Conservation (phyloP, 2,797 vertebrate species). For the Betta splendens region DNA sequence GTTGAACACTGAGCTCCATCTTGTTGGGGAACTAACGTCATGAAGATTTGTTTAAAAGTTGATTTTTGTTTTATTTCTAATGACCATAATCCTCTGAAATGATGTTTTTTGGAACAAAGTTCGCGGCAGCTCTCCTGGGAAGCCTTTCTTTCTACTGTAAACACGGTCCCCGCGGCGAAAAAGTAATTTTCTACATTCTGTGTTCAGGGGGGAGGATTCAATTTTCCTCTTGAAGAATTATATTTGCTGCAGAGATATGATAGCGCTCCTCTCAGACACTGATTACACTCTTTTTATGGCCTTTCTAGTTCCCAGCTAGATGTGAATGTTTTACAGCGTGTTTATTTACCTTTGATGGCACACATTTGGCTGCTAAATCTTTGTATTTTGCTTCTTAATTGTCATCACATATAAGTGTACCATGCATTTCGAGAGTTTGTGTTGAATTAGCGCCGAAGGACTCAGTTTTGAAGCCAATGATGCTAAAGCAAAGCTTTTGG, state of each 20-base stretch:
- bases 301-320: slow-evolving; percentile 9
- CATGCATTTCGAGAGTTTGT: slow-evolving; percentile 21
- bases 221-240: slow-evolving; percentile 65
- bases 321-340: neutral
- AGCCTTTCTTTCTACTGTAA: slow-evolving; percentile 28
- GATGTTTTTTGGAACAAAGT: slow-evolving; percentile 31
- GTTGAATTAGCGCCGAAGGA: slow-evolving; percentile 5
- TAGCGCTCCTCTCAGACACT: slow-evolving; percentile 35
- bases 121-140: slow-evolving; percentile 14
- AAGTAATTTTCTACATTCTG: slow-evolving; percentile 57
- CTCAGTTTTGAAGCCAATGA: slow-evolving; percentile 18
- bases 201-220: slow-evolving; percentile 54
- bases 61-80: slow-evolving; percentile 5
- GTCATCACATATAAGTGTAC: slow-evolving; percentile 3
- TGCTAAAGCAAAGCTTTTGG: slow-evolving; percentile 28
- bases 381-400: slow-evolving; percentile 10
- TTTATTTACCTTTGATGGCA: slow-evolving; percentile 11
- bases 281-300: slow-evolving; percentile 36
- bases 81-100: slow-evolving; percentile 27
- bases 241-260: slow-evolving; percentile 54
- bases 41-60: neutral
- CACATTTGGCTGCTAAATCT: neutral
- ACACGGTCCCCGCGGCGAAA: slow-evolving; percentile 33
- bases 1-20: neutral
- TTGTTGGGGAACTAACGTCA: neutral